Conservation (phyloP, 2,888 invertebrate genomes). For the Clitarchus hookeri region DNA sequence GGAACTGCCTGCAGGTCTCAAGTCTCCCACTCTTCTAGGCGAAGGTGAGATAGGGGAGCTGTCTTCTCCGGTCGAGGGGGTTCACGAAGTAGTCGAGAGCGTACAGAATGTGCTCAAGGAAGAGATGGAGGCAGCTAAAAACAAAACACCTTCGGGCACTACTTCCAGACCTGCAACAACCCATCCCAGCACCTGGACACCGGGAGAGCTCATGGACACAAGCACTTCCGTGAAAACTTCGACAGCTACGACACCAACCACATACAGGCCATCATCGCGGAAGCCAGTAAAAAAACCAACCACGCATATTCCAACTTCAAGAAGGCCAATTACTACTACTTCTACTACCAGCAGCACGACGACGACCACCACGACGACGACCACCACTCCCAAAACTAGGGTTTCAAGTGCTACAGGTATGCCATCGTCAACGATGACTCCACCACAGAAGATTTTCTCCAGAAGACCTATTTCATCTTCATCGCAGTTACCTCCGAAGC, state of each 20-base stretch:
- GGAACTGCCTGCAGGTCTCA: slow-evolving; percentile 55
- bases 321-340: not conserved
- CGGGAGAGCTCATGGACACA: not conserved
- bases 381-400: not conserved
- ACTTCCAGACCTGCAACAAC: not conserved
- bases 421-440: slow-evolving; percentile 27
- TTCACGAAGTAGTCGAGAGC: slow-evolving; percentile 79
- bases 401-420: slow-evolving; percentile 25
- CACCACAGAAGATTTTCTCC: not conserved
- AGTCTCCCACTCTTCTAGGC: slow-evolving; percentile 64
- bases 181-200: slow-evolving; percentile 16
- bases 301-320: not conserved
- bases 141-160: slow-evolving; percentile 52
- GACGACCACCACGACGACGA: not conserved
- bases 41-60: slow-evolving; percentile 45
- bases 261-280: not conserved
- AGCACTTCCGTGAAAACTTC: not conserved
- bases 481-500: not conserved
- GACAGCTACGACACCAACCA: slow-evolving; percentile 15
- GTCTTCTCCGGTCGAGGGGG: slow-evolving; percentile 48
- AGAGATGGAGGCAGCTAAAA: slow-evolving; percentile 70
- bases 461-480: not conserved
- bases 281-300: not conserved
- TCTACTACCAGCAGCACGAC: not conserved
- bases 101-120: slow-evolving; percentile 83